These are phyloP conservation scores for Tanytarsus gracilentus DNA, from an alignment of 2,888 invertebrate species.

Conservation along the genomic window DNA sequence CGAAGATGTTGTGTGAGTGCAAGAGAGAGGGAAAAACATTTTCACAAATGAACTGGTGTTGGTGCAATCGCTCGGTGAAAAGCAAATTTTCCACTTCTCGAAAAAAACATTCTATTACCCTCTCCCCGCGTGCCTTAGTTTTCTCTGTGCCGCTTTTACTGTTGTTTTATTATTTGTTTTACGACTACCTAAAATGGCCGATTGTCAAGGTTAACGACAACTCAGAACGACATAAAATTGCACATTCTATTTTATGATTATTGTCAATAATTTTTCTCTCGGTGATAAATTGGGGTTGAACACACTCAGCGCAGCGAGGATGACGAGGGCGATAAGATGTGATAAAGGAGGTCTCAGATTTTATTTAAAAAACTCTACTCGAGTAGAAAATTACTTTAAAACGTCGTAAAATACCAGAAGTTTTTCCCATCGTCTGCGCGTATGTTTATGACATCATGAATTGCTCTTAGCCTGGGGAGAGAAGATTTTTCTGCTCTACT, in stretches of 20 bases:
- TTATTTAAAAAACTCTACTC: background rate
- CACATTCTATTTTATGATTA: constrained; percentile 29
- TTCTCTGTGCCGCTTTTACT: constrained; percentile 11
- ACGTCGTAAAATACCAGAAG: constrained; percentile 7
- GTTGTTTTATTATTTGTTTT: constrained; percentile 31
- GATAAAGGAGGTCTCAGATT: constrained; percentile 1
- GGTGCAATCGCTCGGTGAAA: constrained; percentile 19
- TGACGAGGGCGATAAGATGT: constrained; percentile 3
- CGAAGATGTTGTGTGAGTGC: too few species aligned
- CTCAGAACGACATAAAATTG: constrained; percentile 35
- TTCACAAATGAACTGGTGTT: background rate
- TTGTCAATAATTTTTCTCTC: constrained; percentile 27
- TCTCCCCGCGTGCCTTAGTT: constrained; percentile 4
- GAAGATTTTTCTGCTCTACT: background rate
- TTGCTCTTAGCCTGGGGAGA: constrained; percentile 20
- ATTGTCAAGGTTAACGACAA: constrained; percentile 44
- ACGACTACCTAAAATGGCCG: constrained; percentile 32
- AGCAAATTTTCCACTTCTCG: background rate
- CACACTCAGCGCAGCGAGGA: background rate
- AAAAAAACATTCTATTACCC: background rate
- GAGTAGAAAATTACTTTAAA: background rate
- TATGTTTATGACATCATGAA: constrained; percentile 27
- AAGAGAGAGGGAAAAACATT: too few species aligned
- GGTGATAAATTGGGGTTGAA: constrained; percentile 29
- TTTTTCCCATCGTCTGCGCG: constrained; percentile 12